Percentiles rank a stretch among this genome's conserved stretches.
Evolutionary conservation across 2,113 vertebrate genomes (phyloP).

Genomic region (Salminus brasiliensis): DNA sequence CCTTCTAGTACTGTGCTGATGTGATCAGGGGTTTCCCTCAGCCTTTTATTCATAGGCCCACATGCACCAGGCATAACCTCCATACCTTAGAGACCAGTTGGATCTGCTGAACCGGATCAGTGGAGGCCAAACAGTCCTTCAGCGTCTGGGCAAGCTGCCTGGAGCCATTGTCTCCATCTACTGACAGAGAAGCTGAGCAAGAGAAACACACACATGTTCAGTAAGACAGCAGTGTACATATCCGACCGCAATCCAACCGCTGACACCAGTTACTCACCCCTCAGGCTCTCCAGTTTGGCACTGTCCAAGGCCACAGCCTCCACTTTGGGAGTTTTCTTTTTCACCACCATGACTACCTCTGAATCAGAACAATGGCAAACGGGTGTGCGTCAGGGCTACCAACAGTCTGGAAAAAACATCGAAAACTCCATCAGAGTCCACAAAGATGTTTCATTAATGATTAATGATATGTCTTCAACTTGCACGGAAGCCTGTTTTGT

Average conservation of each 20-base stretch:
- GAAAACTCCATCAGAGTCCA: no score
- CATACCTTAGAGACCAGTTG: slow-evolving; percentile 86
- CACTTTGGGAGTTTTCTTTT: slow-evolving; percentile 87
- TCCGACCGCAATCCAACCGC: neutral
- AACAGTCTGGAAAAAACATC: neutral
- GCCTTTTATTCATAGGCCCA: neutral
- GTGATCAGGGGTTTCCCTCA: no score
- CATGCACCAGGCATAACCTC: neutral
- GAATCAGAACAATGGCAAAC: slow-evolving; percentile 17
- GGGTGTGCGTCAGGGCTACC: neutral
- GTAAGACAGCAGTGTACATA: neutral
- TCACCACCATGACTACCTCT: slow-evolving; percentile 84
- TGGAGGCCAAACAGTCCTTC: slow-evolving; percentile 77
- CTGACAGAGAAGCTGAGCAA: slow-evolving; percentile 70
- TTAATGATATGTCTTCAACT: neutral
- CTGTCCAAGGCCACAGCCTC: slow-evolving; percentile 78
- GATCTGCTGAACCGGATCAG: slow-evolving; percentile 89
- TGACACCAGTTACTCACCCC: slow-evolving; percentile 72
- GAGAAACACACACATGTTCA: slow-evolving; percentile 7
- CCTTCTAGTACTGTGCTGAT: no score
- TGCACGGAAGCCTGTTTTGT: neutral
- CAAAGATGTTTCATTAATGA: no score
- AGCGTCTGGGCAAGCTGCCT: slow-evolving; percentile 81
- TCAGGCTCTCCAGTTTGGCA: slow-evolving; percentile 77
- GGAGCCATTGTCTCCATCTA: slow-evolving; percentile 72